phyloP scores from a whole-genome alignment of 2,113 vertebrate species.

The Nanger granti region DNA sequence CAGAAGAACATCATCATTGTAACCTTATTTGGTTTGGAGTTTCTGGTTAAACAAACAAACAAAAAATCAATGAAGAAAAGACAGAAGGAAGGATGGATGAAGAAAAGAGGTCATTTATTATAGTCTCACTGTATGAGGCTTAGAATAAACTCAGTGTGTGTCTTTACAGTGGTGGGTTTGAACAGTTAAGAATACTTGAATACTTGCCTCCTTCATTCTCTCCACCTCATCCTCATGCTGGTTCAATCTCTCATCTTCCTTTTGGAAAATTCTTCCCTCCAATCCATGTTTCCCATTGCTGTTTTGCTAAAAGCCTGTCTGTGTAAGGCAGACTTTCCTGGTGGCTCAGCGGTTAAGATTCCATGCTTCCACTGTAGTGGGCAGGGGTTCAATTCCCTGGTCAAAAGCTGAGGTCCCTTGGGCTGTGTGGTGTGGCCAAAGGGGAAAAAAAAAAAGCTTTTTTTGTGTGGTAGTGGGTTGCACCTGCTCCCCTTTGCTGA shows the following conservation, averaged over 20 bases:
- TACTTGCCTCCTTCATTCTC: neutral
- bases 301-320: neutral
- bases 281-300: neutral
- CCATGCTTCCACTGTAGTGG: neutral
- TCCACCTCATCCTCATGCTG: no score
- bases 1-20: neutral
- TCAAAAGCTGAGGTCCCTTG: neutral
- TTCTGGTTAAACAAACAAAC: neutral
- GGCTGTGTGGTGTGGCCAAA: neutral
- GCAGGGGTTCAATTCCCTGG: neutral
- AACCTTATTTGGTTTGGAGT: neutral
- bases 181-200: neutral
- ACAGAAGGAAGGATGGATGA: accelerated
- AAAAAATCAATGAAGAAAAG: neutral
- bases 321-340: neutral
- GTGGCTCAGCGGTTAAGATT: neutral
- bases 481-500: neutral
- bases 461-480: neutral
- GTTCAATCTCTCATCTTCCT: neutral
- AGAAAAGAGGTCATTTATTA: neutral
- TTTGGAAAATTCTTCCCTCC: neutral
- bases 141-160: neutral
- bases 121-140: neutral
- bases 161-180: neutral
- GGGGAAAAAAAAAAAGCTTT: neutral